Evolutionary conservation across 2,113 vertebrate species (phyloP).

Genomic region (Panurus biarmicus): DNA sequence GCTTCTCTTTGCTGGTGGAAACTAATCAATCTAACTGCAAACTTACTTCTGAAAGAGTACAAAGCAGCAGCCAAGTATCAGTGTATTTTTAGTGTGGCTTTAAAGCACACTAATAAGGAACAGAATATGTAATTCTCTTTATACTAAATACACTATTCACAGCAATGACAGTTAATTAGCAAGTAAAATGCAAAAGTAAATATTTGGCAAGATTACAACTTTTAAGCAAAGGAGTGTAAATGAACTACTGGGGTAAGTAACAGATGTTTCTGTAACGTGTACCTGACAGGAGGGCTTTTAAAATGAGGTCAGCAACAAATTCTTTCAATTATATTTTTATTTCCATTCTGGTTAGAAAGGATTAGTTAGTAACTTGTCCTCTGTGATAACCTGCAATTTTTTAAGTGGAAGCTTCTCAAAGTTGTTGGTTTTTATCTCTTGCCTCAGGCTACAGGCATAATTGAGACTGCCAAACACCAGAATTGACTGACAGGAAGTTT

Average conservation of each 20-base stretch:
- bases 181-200: slow-evolving; percentile 44
- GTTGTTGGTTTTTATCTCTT: neutral
- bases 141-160: slow-evolving; percentile 22
- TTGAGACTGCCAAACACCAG: neutral
- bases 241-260: neutral
- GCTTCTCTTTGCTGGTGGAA: slow-evolving; percentile 46
- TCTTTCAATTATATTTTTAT: neutral
- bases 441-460: neutral
- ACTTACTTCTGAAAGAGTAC: slow-evolving; percentile 38
- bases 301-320: neutral
- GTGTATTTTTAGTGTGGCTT: slow-evolving; percentile 37
- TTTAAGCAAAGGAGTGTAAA: slow-evolving; percentile 9
- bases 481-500: neutral
- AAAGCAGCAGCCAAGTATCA: slow-evolving; percentile 48
- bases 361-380: neutral
- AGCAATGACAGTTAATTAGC: slow-evolving; percentile 38
- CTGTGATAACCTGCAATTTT: neutral
- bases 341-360: neutral
- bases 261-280: neutral
- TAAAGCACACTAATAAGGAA: slow-evolving; percentile 42
- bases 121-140: slow-evolving; percentile 32
- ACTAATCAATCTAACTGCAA: slow-evolving; percentile 61
- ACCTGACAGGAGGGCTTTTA: neutral
- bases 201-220: slow-evolving; percentile 54
- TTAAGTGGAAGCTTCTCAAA: neutral